Percentiles rank a stretch among this genome's conserved stretches.
Conservation (phyloP, 2,113 vertebrate genomes). For the Ceuthmochares aereus region DNA sequence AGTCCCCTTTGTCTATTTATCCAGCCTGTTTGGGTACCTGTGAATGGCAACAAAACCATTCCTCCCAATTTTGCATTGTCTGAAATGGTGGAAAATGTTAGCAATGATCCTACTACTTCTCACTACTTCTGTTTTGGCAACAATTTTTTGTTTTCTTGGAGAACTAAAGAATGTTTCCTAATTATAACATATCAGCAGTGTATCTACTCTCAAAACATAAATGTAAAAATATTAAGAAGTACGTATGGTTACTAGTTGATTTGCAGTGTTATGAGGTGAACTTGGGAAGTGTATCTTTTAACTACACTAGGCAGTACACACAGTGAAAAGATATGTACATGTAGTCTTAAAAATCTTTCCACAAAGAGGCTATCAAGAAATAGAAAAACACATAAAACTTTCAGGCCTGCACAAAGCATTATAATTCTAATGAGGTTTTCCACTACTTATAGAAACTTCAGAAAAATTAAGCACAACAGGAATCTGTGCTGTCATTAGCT, state of each 20-base stretch:
- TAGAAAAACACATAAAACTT: background rate
- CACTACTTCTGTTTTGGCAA: background rate
- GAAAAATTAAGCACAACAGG: background rate
- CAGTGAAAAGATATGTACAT: rapidly evolving
- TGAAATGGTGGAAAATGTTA: background rate
- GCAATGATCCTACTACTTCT: background rate
- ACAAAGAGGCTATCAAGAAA: background rate
- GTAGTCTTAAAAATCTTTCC: background rate
- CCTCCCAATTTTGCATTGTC: background rate
- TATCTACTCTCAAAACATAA: background rate
- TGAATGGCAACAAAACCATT: background rate
- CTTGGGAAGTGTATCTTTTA: background rate
- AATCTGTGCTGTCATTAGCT: background rate
- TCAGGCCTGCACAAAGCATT: background rate
- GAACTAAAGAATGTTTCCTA: background rate
- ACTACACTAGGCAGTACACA: background rate
- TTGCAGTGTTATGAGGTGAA: background rate
- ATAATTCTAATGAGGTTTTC: background rate
- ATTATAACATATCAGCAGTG: background rate
- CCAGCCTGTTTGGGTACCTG: background rate
- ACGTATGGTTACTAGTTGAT: background rate
- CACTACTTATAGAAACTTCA: background rate
- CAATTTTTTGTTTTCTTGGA: background rate
- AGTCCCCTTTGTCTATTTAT: background rate
- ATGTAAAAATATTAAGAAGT: background rate